Percentiles rank a stretch among this genome's conserved stretches.
These are phyloP conservation scores for Cliona cf. orientalis DNA, from an alignment of 37 sponge, comb jelly and placozoan species.

Conservation along the genomic window DNA sequence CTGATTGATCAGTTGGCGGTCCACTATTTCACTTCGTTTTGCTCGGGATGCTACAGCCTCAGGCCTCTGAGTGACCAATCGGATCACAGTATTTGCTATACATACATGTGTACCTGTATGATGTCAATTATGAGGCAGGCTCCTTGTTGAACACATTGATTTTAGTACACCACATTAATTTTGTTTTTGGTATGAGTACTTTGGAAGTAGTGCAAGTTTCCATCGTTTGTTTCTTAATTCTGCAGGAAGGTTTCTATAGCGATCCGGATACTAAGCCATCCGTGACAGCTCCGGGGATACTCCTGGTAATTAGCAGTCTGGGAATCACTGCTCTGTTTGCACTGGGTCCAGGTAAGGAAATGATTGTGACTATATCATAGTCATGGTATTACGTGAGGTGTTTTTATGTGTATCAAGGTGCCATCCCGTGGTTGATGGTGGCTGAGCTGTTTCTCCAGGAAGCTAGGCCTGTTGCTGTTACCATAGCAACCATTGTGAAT, in stretches of 20 bases:
- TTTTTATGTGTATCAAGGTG: too few species aligned
- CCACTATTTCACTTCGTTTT: too few species aligned
- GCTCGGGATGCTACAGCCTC: too few species aligned
- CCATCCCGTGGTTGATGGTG: conserved; percentile 76
- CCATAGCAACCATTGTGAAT: conserved; percentile 64
- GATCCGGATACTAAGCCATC: not conserved
- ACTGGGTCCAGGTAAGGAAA: conserved; percentile 63
- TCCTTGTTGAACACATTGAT: too few species aligned
- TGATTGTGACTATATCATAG: too few species aligned
- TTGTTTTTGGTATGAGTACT: too few species aligned
- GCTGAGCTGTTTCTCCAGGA: conserved; percentile 66
- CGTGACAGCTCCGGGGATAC: conserved; percentile 59
- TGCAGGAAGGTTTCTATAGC: conserved; percentile 49
- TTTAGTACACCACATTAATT: too few species aligned
- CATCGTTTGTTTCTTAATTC: not conserved
- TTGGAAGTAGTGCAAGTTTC: too few species aligned
- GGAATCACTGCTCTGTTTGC: conserved; percentile 45
- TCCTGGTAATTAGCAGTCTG: conserved; percentile 41
- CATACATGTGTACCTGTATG: too few species aligned
- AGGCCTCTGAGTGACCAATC: not conserved
- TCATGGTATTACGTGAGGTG: too few species aligned
- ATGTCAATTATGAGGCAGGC: too few species aligned
- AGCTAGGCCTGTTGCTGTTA: conserved; percentile 50
- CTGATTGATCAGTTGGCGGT: too few species aligned
- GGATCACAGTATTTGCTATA: not conserved